These are phyloP conservation scores for Pristionchus entomophagus DNA, from an alignment of 2,888 invertebrate species.

Conservation along the genomic window DNA sequence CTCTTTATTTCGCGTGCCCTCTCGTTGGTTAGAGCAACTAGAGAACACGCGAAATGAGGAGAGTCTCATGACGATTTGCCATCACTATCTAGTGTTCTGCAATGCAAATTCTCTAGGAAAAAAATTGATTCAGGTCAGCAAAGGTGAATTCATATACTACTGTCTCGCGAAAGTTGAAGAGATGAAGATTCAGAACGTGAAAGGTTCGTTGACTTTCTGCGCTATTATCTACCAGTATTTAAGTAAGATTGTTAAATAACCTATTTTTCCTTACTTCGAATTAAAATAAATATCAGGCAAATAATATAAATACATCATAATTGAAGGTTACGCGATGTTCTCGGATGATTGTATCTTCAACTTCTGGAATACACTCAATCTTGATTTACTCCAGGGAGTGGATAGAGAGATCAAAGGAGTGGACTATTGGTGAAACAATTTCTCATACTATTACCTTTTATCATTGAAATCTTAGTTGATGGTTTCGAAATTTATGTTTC, in stretches of 20 bases:
- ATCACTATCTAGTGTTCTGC: no score
- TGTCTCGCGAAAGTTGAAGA: slow-evolving; percentile 30
- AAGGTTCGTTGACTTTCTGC: background rate
- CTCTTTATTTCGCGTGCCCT: no score
- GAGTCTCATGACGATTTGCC: no score
- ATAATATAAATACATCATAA: background rate
- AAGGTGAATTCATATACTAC: background rate
- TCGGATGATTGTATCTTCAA: slow-evolving; percentile 19
- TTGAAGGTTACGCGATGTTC: slow-evolving; percentile 33
- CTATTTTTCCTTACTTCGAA: background rate
- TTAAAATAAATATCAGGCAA: background rate
- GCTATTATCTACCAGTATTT: no score
- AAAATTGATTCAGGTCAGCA: background rate
- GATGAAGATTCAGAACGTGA: slow-evolving; percentile 36
- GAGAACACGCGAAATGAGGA: no score
- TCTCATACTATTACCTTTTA: no score
- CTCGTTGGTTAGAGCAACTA: no score
- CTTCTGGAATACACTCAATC: slow-evolving; percentile 23
- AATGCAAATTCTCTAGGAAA: background rate
- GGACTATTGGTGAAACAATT: background rate
- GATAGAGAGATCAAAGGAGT: background rate
- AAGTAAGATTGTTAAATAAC: no score
- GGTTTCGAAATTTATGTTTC: no score
- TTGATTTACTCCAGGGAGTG: background rate
- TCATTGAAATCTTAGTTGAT: no score